Evolutionary conservation across 2,113 vertebrate species (phyloP), one percentile per base, ranked within the genome.

Genomic region (Dendropsophus ebraccatus): DNA sequence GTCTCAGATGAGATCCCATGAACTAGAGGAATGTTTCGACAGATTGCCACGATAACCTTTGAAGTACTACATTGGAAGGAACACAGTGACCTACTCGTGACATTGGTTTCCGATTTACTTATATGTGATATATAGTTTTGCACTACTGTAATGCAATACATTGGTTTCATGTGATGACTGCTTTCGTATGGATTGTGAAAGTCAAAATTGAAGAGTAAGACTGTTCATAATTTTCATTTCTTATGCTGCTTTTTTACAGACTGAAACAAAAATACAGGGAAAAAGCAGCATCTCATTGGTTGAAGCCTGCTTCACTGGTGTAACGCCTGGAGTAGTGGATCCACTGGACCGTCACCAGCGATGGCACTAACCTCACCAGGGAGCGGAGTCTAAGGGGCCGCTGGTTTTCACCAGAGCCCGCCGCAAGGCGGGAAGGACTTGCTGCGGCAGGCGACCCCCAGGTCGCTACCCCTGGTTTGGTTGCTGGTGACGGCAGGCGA

Each of bases 1-100:
- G 72, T 84, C 73, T 84, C 83, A 62, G 56, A 74, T 84, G 83
- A 84, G 83, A 62, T 74, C n/a, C n/a, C 52, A 76, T 84, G 72
- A 72, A 76, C 56, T 65, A 30, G n/a, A 76, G 60, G 52, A 76
- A 84, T 19, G 75, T 65, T 45, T 62, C 37, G 83, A 84, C 52
- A 84, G 73, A 50, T 58, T 84, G 73, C 73, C 25, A 74, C 62
- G n/a, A 50, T 84, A 65, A 84, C 83, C 83, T 84, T 84, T 76
- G 52, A 84, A 77, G 83, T 74, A 45, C 56, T 76, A 32, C 41
- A 58, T 41, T 60, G 30, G 52, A 75, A 75, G 30, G 52, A 75
- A 75, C 49, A 75, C 21, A 41, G 37, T 56, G 47, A 73, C 81
- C 67, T 83, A 32, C 17, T 23, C 35, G 45, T 52, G 67, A 73